Evolutionary conservation across 2,113 vertebrate genomes (phyloP).

Genomic region (Misgurnus mizolepis): DNA sequence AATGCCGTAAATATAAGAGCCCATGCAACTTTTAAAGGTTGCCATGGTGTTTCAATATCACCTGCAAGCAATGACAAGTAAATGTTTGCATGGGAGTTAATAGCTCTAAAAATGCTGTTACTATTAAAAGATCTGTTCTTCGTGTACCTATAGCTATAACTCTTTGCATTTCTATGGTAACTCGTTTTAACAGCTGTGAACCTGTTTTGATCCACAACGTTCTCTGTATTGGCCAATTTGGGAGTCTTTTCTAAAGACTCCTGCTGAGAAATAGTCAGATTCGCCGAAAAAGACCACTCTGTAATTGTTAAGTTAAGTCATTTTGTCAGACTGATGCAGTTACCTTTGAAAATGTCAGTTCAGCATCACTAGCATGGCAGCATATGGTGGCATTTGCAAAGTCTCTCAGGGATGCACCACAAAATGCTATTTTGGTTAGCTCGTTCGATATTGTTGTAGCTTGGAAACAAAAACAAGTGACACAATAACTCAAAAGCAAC

Average conservation of each 20-base stretch:
- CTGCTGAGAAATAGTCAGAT: constrained; percentile 2
- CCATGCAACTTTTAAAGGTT: background rate
- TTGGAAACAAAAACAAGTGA: background rate
- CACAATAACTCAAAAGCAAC: background rate
- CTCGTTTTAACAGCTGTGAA: constrained; percentile 24
- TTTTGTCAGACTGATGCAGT: constrained; percentile 34
- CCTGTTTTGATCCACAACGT: background rate
- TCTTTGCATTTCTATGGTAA: constrained; percentile 49
- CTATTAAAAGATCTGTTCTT: constrained; percentile 14
- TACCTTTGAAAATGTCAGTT: constrained; percentile 46
- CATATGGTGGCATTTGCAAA: constrained; percentile 36
- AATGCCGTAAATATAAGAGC: background rate
- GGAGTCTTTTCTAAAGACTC: background rate
- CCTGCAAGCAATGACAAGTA: background rate
- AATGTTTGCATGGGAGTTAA: background rate
- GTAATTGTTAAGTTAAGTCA: constrained; percentile 40
- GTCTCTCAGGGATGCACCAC: background rate
- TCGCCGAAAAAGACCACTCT: constrained; percentile 24
- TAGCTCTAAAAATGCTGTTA: background rate
- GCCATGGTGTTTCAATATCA: background rate
- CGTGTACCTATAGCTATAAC: constrained; percentile 16
- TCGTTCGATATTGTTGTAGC: background rate
- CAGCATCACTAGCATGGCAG: constrained; percentile 15
- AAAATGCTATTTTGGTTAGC: constrained; percentile 18
- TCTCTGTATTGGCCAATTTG: background rate